Conservation (phyloP, 1,140 invertebrate genomes). For the Drosophila kurseongensis region DNA sequence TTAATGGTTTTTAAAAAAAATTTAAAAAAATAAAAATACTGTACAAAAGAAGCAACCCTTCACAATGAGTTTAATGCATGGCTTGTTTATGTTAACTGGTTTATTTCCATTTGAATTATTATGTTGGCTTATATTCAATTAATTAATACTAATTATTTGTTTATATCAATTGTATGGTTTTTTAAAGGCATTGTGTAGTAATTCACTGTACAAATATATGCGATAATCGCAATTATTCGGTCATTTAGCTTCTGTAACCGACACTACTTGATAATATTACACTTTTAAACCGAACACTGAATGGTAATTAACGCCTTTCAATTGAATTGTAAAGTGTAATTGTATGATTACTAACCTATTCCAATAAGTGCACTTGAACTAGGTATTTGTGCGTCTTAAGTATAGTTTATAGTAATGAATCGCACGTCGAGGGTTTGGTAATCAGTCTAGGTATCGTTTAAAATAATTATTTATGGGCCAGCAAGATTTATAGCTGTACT, state of each 20-base stretch:
- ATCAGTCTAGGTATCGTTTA: slow-evolving; percentile 26
- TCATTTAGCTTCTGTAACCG: slow-evolving; percentile 15
- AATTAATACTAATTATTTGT: slow-evolving; percentile 24
- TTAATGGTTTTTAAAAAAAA: no score
- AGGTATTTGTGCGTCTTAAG: slow-evolving; percentile 11
- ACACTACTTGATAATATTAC: slow-evolving; percentile 3
- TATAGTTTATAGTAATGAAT: slow-evolving; percentile 9
- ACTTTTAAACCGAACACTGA: background rate
- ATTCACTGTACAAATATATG: slow-evolving; percentile 10
- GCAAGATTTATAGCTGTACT: slow-evolving; percentile 53
- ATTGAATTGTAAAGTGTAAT: slow-evolving; percentile 2
- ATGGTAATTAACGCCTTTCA: slow-evolving; percentile 8
- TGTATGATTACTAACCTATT: slow-evolving; percentile 36
- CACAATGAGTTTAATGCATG: slow-evolving; percentile 1
- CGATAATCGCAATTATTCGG: slow-evolving; percentile 24
- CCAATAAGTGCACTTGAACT: slow-evolving; percentile 27
- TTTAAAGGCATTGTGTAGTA: slow-evolving; percentile 6
- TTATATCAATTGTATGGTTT: slow-evolving; percentile 12
- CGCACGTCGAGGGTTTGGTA: background rate
- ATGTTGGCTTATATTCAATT: background rate
- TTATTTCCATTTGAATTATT: slow-evolving; percentile 7
- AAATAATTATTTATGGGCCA: slow-evolving; percentile 27
- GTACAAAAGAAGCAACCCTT: background rate
- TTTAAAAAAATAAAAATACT: no score
- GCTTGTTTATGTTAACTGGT: background rate